Percentiles rank a stretch among this genome's conserved stretches.
phyloP scores from a whole-genome alignment of 2,888 invertebrate species.

The Pterobdella sp. region DNA sequence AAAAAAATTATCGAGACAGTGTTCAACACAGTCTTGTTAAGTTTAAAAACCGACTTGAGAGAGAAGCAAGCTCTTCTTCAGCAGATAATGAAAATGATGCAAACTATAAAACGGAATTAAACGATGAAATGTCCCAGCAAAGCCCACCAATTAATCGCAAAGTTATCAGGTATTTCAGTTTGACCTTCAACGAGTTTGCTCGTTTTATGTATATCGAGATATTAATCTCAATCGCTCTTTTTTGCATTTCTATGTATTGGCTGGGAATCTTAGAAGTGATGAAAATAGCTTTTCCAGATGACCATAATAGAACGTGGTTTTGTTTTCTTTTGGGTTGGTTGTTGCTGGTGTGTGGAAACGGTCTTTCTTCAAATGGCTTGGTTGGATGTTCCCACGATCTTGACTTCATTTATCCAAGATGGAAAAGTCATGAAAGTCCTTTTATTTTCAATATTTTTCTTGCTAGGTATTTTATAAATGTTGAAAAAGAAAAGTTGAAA shows the following conservation, averaged over 20 bases:
- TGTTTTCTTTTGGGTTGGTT: neutral
- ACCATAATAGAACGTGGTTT: neutral
- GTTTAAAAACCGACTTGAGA: neutral
- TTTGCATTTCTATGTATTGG: neutral
- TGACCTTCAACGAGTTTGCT: neutral
- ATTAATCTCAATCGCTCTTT: neutral
- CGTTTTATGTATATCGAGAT: neutral
- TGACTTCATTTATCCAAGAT: neutral
- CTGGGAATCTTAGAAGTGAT: conserved; percentile 4
- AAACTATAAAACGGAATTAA: neutral
- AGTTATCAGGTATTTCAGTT: neutral
- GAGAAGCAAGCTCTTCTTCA: neutral
- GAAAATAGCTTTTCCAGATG: neutral
- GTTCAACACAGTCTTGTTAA: neutral
- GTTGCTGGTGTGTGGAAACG: neutral
- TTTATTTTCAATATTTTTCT: neutral
- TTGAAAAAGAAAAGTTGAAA: too few relatives aligned
- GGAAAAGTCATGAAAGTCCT: neutral
- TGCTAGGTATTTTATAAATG: neutral
- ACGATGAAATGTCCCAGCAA: too few relatives aligned
- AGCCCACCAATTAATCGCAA: neutral
- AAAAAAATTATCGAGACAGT: neutral
- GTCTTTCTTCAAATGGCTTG: neutral
- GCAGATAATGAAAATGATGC: neutral
- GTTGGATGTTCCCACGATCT: neutral